A percentile compares a stretch with the other conserved stretches of the same genome.
phyloP scores from a whole-genome alignment of 1,140 invertebrate species.

The Heliothis subflexa region DNA sequence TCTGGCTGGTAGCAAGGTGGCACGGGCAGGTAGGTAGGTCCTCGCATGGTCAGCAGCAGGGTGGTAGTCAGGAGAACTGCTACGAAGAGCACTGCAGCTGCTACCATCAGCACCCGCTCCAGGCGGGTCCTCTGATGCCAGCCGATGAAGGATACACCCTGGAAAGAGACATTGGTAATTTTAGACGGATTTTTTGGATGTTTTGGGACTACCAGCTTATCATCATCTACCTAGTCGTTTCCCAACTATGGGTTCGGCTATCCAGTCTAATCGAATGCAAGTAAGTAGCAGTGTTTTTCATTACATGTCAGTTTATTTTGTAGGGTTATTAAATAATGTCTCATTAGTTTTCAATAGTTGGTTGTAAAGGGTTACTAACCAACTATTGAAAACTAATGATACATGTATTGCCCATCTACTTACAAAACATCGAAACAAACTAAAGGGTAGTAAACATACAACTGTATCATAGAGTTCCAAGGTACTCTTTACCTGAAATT shows the following conservation, averaged over 20 bases:
- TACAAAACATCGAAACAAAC: too few species aligned
- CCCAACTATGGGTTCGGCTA: neutral
- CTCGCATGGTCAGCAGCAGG: conserved; percentile 66
- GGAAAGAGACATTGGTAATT: conserved; percentile 56
- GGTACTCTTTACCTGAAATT: too few species aligned
- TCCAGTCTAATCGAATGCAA: too few species aligned
- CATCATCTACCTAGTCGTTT: neutral
- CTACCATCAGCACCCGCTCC: conserved; percentile 84
- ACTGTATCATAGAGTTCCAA: too few species aligned
- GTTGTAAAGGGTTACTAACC: too few species aligned
- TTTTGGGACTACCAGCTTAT: neutral
- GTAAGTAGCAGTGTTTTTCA: too few species aligned
- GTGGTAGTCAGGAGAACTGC: conserved; percentile 73
- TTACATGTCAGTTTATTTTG: too few species aligned
- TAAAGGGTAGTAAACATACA: too few species aligned
- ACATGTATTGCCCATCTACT: too few species aligned
- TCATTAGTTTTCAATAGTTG: too few species aligned
- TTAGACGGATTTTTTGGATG: neutral
- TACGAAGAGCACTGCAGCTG: conserved; percentile 76
- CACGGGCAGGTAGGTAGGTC: conserved; percentile 69
- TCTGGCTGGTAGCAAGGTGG: conserved; percentile 73
- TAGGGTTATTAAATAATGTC: too few species aligned
- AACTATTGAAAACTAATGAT: too few species aligned
- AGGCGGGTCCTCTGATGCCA: conserved; percentile 86
- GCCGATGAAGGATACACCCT: conserved; percentile 88